Evolutionary conservation across 2,888 invertebrate species (phyloP).

Genomic region (Acronicta psi): DNA sequence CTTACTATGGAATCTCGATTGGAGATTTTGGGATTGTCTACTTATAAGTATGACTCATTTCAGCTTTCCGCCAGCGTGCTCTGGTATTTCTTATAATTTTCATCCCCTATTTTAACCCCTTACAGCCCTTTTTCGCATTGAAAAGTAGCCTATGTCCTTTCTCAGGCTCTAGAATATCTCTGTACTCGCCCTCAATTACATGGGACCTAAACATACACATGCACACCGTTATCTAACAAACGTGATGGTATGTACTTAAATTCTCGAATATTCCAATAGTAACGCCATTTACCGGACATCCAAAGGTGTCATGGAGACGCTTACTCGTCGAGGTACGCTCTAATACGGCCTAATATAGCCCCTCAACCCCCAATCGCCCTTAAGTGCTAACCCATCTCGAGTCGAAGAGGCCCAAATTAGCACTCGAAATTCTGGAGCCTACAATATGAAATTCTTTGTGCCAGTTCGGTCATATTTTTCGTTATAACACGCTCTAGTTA

Average conservation of each 20-base stretch:
- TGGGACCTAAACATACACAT: too few species aligned
- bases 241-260: too few species aligned
- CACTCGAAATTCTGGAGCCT: constrained; percentile 67
- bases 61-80: too few species aligned
- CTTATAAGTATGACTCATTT: too few species aligned
- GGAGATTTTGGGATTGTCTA: constrained; percentile 3
- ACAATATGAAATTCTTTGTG: constrained; percentile 59
- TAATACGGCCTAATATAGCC: constrained; percentile 70
- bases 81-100: too few species aligned
- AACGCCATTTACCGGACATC: constrained; percentile 68
- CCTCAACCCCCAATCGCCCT: constrained; percentile 73
- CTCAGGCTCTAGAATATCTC: too few species aligned
- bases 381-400: constrained; percentile 74
- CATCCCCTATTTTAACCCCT: too few species aligned
- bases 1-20: constrained; percentile 62
- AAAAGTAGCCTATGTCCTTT: too few species aligned
- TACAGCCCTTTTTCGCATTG: too few species aligned
- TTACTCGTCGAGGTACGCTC: constrained; percentile 66
- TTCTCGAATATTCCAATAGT: constrained; percentile 55
- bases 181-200: too few species aligned
- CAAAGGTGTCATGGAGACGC: constrained; percentile 84
- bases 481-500: constrained; percentile 43
- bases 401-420: constrained; percentile 75
- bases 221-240: too few species aligned
- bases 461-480: constrained; percentile 26